These are phyloP conservation scores for Phoebastria nigripes DNA, from an alignment of 2,797 vertebrate genomes.

Conservation along the genomic window DNA sequence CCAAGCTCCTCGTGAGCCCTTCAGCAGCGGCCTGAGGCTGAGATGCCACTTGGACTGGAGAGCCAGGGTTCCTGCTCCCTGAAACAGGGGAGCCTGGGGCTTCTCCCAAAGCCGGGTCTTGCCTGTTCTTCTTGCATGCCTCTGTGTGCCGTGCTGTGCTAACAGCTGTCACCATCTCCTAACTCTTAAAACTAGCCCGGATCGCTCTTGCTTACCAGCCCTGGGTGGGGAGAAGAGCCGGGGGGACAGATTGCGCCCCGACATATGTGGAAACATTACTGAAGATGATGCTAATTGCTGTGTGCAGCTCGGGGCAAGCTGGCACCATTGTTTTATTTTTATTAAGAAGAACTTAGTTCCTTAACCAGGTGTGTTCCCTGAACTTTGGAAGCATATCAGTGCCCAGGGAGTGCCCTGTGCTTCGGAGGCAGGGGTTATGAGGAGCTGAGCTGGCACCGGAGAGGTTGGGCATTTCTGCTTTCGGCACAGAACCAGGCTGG, in stretches of 20 bases:
- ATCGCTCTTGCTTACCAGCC: not conserved
- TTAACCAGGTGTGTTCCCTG: not conserved
- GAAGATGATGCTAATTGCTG: not conserved
- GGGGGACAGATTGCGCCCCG: not conserved
- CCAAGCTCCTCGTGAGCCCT: not conserved
- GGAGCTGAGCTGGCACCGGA: not conserved
- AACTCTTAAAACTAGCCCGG: not conserved
- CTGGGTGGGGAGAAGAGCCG: not conserved
- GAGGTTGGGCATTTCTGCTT: not conserved
- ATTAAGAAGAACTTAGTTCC: not conserved
- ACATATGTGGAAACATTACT: accelerated
- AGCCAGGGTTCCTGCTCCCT: not conserved
- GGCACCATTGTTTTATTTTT: not conserved
- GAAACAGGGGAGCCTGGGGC: not conserved
- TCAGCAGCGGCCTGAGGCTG: accelerated
- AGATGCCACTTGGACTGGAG: not conserved
- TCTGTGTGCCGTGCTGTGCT: slow-evolving; percentile 38
- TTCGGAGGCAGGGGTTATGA: not conserved
- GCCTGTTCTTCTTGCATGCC: slow-evolving; percentile 39
- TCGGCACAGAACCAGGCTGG: accelerated
- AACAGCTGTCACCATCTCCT: slow-evolving; percentile 15
- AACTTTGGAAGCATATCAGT: not conserved
- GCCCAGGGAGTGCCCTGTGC: not conserved
- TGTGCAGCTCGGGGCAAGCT: not conserved
- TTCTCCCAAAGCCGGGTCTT: not conserved